Base-by-base conservation (phyloP, 2,797 vertebrate species). In the Cyprinodon diabolis region DNA sequence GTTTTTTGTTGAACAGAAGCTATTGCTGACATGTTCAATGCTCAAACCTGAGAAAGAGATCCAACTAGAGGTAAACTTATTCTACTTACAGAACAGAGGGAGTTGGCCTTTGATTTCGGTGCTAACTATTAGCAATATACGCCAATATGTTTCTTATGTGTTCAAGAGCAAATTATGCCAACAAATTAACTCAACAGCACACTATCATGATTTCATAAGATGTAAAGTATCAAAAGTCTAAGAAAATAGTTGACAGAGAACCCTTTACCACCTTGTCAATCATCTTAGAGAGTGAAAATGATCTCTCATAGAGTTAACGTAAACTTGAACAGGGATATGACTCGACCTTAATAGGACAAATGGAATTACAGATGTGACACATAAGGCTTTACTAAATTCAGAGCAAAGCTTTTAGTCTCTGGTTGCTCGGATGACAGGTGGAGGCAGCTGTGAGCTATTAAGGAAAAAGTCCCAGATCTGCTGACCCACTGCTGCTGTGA, bases 401-500 rank as follows among this genome's bases (percentile, higher is more conserved):
- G 35, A 51, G 58, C 55, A 6, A 13, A 52, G 74, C 23, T 14
- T 7, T 40, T 40, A 17, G 45, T 71, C 45, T 83, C 47, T 45
- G 67, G 66, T 63, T 68, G 71, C 55, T 81, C n/a, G 21, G 51
- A 66, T 67, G 62, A 77, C 73, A 77, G 63, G n/a, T 75, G 63
- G 57, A 68, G 40, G 47, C 4, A 8, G n/a, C 75, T 35, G 12
- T 15, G 30, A 43, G 48, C 55, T 45, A 58, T 78, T 65, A n/a
- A 63, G 51, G 54, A 81, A 85, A 86, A 67, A 40, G 79, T 78
- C 75, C 6, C 65, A 72, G 80, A 77, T 79, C 77, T 78, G 88
- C 80, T 82, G 85, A 90, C 77, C 78, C 80, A 86, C 75, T 77
- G 70, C 74, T 74, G 76, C 76, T 80, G 75, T 54, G 76, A 88